A percentile compares a stretch with the other conserved stretches of the same genome.
Evolutionary conservation across 2,113 vertebrate species (phyloP).

Genomic region (Entomyzon cyanotis): DNA sequence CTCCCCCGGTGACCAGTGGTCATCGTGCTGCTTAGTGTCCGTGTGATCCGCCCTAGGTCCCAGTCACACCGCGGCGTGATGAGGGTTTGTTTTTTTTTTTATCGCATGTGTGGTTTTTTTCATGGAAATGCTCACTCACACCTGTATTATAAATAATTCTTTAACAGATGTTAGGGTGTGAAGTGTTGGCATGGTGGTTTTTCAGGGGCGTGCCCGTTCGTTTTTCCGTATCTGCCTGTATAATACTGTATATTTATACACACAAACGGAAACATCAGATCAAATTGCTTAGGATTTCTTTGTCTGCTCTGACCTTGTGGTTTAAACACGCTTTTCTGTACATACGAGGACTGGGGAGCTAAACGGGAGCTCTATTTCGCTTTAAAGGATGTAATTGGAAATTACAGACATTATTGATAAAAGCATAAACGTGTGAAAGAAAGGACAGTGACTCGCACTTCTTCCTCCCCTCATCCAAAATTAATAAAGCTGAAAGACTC

Average conservation of each 20-base stretch:
- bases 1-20: not conserved
- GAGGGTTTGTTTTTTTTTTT: not conserved
- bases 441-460: not conserved
- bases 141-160: not conserved
- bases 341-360: not conserved
- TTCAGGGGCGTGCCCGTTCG: constrained; percentile 45
- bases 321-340: not conserved
- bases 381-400: not conserved
- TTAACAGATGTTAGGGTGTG: not conserved
- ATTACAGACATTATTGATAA: constrained; percentile 1
- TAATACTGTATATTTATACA: not conserved
- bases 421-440: not conserved
- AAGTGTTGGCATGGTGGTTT: not conserved
- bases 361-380: not conserved
- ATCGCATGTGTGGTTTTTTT: not conserved
- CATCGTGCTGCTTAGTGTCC: not conserved
- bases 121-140: not conserved
- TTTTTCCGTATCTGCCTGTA: not conserved
- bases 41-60: fast-evolving
- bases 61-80: not conserved
- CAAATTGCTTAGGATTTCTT: constrained; percentile 30
- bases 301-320: constrained; percentile 42
- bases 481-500: not conserved
- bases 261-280: not conserved
- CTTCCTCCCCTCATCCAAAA: not conserved